phyloP scores from a whole-genome alignment of 2,888 invertebrate species.

The Chouioia cunea region DNA sequence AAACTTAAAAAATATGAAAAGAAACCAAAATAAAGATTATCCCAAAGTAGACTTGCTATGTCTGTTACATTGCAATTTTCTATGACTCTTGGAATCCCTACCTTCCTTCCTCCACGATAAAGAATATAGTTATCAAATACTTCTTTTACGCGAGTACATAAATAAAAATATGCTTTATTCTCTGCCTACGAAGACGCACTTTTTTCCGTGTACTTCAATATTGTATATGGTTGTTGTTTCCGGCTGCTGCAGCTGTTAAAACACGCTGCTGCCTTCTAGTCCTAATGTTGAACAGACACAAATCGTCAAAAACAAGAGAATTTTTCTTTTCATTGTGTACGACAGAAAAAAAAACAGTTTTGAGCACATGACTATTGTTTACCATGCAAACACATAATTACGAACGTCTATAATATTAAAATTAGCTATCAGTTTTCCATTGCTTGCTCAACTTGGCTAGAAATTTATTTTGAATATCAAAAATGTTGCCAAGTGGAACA shows the following conservation, averaged over 20 bases:
- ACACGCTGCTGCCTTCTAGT: constrained; percentile 65
- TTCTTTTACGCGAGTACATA: constrained; percentile 24
- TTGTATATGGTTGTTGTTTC: constrained; percentile 68
- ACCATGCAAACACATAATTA: constrained; percentile 42
- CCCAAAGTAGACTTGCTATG: constrained; percentile 18
- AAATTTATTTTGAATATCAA: constrained; percentile 18
- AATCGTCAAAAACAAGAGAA: constrained; percentile 41
- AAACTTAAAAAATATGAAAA: constrained; percentile 9
- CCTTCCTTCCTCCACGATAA: constrained; percentile 24
- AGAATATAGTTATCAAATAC: constrained; percentile 30
- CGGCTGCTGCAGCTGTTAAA: constrained; percentile 56
- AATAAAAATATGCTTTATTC: constrained; percentile 36
- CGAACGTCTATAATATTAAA: constrained; percentile 6
- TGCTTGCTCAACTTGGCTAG: constrained; percentile 19
- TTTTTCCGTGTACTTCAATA: constrained; percentile 55
- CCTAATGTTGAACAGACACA: constrained; percentile 61
- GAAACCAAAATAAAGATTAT: constrained; percentile 16
- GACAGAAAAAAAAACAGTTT: constrained; percentile 41
- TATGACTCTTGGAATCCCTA: constrained; percentile 1
- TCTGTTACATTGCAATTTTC: background rate
- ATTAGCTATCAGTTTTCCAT: constrained; percentile 21
- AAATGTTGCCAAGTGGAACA: constrained; percentile 1
- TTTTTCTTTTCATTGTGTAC: constrained; percentile 16
- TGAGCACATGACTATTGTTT: constrained; percentile 18
- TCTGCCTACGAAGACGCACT: constrained; percentile 29